phyloP scores from a whole-genome alignment of 2,113 vertebrate genomes.

The Nothocercus julius region DNA sequence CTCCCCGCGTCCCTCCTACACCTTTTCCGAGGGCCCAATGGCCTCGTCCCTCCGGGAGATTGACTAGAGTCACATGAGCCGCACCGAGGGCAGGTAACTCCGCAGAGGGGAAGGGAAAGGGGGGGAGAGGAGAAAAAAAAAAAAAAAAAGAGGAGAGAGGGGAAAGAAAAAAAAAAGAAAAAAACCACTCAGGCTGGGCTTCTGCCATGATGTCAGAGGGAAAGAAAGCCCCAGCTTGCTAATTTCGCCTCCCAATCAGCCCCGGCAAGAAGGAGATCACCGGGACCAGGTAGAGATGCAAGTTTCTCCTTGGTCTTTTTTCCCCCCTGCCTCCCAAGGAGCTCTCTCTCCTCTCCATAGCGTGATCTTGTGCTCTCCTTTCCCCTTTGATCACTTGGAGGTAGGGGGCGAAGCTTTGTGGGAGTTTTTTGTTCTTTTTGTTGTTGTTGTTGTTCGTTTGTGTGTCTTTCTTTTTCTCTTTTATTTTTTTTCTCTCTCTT shows the following conservation, averaged over 20 bases:
- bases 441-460: background rate
- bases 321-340: slow-evolving; percentile 21
- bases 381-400: slow-evolving; percentile 85
- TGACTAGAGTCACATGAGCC: slow-evolving; percentile 78
- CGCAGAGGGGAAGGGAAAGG: slow-evolving; percentile 49
- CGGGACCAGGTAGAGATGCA: slow-evolving; percentile 84
- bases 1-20: slow-evolving; percentile 81
- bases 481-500: background rate
- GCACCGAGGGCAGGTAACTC: slow-evolving; percentile 88
- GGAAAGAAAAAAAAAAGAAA: background rate
- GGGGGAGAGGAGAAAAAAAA: background rate
- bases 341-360: slow-evolving; percentile 76
- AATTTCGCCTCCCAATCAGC: slow-evolving; percentile 81
- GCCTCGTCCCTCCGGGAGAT: slow-evolving; percentile 51
- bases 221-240: slow-evolving; percentile 83
- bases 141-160: too few species aligned
- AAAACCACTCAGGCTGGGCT: slow-evolving; percentile 48
- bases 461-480: background rate
- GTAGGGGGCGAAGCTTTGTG: slow-evolving; percentile 82
- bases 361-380: slow-evolving; percentile 79
- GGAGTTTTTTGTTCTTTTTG: slow-evolving; percentile 49
- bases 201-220: slow-evolving; percentile 89
- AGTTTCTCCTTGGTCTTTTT: background rate
- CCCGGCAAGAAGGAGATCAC: slow-evolving; percentile 73
- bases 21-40: slow-evolving; percentile 84